A percentile compares a stretch with the other conserved stretches of the same genome.
phyloP scores from a whole-genome alignment of 2,888 invertebrate genomes.

The Criorhina ranunculi region DNA sequence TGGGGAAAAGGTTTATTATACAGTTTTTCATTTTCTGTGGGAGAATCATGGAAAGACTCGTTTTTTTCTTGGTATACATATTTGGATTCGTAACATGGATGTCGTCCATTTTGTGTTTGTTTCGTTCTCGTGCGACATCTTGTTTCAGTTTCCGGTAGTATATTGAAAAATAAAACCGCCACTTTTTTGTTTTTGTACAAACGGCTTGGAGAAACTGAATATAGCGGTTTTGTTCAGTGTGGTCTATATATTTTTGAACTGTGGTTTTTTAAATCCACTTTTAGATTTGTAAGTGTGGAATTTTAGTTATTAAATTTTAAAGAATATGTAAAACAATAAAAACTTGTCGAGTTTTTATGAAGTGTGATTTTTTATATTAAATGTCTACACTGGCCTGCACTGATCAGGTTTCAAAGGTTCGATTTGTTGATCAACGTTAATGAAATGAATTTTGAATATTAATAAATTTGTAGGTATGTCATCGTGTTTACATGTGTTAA shows the following conservation, averaged over 20 bases:
- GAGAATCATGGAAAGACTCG: no score
- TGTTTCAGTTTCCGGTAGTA: constrained; percentile 41
- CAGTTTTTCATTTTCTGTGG: no score
- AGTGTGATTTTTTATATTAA: no score
- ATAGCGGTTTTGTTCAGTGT: constrained; percentile 29
- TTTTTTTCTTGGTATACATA: constrained; percentile 12
- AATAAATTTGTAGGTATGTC: no score
- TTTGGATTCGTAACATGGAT: neutral
- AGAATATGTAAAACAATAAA: no score
- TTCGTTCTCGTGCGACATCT: constrained; percentile 22
- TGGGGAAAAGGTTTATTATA: neutral
- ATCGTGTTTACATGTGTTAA: no score
- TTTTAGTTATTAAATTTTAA: neutral
- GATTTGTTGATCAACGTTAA: no score
- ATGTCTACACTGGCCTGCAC: no score
- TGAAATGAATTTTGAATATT: no score
- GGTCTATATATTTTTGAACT: neutral
- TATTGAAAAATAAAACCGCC: neutral
- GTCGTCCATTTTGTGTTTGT: constrained; percentile 49
- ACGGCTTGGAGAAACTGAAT: neutral
- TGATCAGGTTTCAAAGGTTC: no score
- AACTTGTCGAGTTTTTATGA: no score
- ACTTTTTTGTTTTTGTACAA: neutral
- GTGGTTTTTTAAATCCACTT: neutral
- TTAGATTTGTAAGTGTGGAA: neutral